A percentile compares a stretch with the other conserved stretches of the same genome.
These are phyloP conservation scores for Nipponacmea schrenckii DNA, from an alignment of 2,888 invertebrate genomes.

Conservation along the genomic window DNA sequence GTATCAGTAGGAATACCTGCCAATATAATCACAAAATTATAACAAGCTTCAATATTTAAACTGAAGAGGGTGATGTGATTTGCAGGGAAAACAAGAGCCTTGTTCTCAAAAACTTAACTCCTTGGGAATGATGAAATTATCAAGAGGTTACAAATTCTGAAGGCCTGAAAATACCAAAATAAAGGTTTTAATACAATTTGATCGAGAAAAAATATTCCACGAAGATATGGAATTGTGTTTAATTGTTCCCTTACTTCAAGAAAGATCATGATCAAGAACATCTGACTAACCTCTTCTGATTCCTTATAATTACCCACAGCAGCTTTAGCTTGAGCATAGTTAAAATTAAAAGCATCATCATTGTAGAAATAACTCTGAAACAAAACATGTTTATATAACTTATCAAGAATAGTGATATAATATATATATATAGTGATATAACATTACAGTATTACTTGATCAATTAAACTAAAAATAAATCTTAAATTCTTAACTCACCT, in stretches of 20 bases:
- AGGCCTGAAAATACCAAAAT: not conserved
- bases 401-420: no score
- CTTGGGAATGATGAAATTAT: no score
- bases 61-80: no score
- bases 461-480: no score
- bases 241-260: no score
- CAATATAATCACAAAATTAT: slow-evolving; percentile 12
- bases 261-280: no score
- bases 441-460: no score
- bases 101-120: not conserved
- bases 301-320: slow-evolving; percentile 93
- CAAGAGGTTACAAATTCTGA: not conserved
- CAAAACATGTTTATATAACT: not conserved
- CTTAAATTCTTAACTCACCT: slow-evolving; percentile 67
- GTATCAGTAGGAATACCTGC: slow-evolving; percentile 81
- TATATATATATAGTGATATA: no score
- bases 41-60: not conserved
- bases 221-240: no score
- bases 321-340: slow-evolving; percentile 85
- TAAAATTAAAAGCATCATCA: slow-evolving; percentile 88
- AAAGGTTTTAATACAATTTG: no score
- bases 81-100: no score
- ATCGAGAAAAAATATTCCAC: no score
- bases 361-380: slow-evolving; percentile 86
- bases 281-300: slow-evolving; percentile 80